Evolutionary conservation across 2,797 vertebrate genomes (phyloP).

Genomic region (Typhlichthys subterraneus): DNA sequence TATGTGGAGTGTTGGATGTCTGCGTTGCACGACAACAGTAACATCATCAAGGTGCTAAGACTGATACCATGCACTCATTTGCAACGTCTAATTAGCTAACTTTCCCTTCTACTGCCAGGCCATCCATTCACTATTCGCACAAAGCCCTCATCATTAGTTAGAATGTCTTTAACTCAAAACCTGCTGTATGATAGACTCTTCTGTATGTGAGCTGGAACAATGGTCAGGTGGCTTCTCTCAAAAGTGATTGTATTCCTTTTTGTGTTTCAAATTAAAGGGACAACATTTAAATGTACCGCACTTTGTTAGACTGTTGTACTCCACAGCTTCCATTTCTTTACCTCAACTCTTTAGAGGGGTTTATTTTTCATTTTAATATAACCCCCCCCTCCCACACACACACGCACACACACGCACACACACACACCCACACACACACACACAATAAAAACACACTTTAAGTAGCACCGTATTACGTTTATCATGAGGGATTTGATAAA

Average conservation of each 20-base stretch:
- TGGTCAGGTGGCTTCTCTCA: constrained; percentile 12
- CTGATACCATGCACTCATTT: constrained; percentile 65
- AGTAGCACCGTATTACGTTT: constrained; percentile 36
- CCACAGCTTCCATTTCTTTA: background rate
- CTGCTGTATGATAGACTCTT: background rate
- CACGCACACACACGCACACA: background rate
- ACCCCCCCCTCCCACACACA: background rate
- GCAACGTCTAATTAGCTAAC: constrained; percentile 66
- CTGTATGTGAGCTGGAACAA: constrained; percentile 22
- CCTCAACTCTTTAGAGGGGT: constrained; percentile 6
- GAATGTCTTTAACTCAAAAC: background rate
- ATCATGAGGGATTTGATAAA: constrained; percentile 63
- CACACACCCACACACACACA: background rate
- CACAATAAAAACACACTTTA: constrained; percentile 5
- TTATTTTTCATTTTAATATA: constrained; percentile 39
- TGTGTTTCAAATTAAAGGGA: constrained; percentile 17
- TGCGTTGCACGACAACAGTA: constrained; percentile 30
- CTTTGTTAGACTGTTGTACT: background rate
- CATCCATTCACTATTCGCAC: constrained; percentile 61
- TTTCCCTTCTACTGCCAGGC: constrained; percentile 49
- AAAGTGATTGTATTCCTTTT: constrained; percentile 11
- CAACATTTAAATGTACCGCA: constrained; percentile 21
- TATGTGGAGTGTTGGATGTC: background rate
- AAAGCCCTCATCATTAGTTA: constrained; percentile 49
- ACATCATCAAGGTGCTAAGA: constrained; percentile 59